These are phyloP conservation scores for Brachionus paranguensis DNA, from an alignment of 1,140 invertebrate genomes.

Conservation along the genomic window DNA sequence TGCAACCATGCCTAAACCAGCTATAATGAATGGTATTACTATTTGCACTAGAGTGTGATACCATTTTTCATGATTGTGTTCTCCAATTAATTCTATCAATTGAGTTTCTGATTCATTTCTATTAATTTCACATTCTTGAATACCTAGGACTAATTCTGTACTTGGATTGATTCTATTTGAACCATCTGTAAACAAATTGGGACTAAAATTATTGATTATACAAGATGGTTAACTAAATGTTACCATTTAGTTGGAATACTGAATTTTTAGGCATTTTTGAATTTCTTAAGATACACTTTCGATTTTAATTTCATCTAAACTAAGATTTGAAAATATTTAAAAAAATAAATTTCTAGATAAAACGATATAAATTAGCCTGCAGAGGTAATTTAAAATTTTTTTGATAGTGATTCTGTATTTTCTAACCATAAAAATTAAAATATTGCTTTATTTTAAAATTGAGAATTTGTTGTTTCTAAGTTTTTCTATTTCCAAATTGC, in stretches of 20 bases:
- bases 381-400: too few relatives aligned
- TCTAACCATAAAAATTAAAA: too few relatives aligned
- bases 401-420: too few relatives aligned
- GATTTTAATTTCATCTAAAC: not conserved
- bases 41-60: constrained; percentile 64
- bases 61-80: constrained; percentile 23
- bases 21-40: constrained; percentile 78
- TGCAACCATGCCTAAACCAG: constrained; percentile 83
- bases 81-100: not conserved
- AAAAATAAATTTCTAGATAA: not conserved
- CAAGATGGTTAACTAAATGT: too few relatives aligned
- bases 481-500: not conserved
- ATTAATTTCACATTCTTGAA: not conserved
- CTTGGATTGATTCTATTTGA: not conserved
- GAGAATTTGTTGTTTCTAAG: not conserved
- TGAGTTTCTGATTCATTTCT: not conserved
- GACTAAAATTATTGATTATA: too few relatives aligned
- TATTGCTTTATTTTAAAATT: not conserved
- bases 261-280: not conserved
- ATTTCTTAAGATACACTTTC: not conserved
- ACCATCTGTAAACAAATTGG: not conserved
- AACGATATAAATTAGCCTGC: not conserved
- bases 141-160: not conserved
- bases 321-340: too few relatives aligned
- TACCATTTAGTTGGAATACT: not conserved